Evolutionary conservation across 2,888 invertebrate species (phyloP).

Genomic region (Caenorhabditis afra): DNA sequence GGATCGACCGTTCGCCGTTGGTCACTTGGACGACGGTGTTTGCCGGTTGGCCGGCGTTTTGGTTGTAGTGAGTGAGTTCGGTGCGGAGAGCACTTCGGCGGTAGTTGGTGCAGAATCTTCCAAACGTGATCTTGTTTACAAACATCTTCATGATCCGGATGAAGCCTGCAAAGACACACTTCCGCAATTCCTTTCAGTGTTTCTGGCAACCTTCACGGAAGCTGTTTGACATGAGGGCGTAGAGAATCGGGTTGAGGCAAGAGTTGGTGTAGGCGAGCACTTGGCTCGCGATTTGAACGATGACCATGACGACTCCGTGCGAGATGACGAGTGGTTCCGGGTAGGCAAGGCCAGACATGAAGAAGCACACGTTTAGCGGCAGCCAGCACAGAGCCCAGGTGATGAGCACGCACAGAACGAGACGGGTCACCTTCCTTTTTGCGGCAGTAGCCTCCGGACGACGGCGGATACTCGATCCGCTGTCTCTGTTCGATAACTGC

Average conservation of each 20-base stretch:
- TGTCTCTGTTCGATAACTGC: slow-evolving; percentile 30
- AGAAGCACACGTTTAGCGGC: slow-evolving; percentile 88
- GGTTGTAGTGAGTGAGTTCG: slow-evolving; percentile 59
- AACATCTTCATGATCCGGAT: slow-evolving; percentile 61
- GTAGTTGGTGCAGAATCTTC: slow-evolving; percentile 55
- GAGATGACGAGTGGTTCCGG: slow-evolving; percentile 76
- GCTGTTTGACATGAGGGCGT: slow-evolving; percentile 94
- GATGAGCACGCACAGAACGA: slow-evolving; percentile 86
- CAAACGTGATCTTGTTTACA: slow-evolving; percentile 56
- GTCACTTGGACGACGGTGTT: slow-evolving; percentile 45
- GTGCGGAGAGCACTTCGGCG: slow-evolving; percentile 45
- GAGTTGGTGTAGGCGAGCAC: slow-evolving; percentile 90
- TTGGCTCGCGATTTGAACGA: slow-evolving; percentile 78
- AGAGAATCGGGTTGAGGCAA: slow-evolving; percentile 94
- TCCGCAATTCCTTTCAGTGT: background rate
- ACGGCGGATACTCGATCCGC: slow-evolving; percentile 61
- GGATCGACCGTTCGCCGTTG: slow-evolving; percentile 35
- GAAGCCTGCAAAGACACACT: slow-evolving; percentile 58
- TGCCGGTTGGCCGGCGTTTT: slow-evolving; percentile 22
- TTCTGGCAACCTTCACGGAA: slow-evolving; percentile 90
- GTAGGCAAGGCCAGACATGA: slow-evolving; percentile 79
- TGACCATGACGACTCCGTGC: slow-evolving; percentile 76
- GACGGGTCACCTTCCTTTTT: slow-evolving; percentile 86
- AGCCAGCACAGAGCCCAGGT: slow-evolving; percentile 95
- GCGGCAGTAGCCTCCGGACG: slow-evolving; percentile 76